Evolutionary conservation across 2,113 vertebrate species (phyloP).

Genomic region (Lagenorhynchus albirostris): DNA sequence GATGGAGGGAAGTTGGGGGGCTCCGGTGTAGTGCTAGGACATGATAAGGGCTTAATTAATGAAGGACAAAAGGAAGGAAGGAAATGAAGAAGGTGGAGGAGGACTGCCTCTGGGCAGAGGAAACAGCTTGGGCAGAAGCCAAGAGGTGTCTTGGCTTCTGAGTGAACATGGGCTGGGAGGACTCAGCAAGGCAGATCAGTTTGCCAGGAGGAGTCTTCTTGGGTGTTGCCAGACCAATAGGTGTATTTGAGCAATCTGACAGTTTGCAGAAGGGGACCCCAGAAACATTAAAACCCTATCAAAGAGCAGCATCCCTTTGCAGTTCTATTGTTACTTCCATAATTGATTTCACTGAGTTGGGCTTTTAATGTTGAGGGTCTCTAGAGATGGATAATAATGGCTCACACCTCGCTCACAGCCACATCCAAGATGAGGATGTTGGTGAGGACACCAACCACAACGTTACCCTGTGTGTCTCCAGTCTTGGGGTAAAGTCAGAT

Average conservation of each 20-base stretch:
- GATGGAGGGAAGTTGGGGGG: fast-evolving
- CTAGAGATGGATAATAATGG: fast-evolving
- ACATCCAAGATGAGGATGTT: fast-evolving
- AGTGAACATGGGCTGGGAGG: neutral
- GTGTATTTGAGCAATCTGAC: no score
- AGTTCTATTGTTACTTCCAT: neutral
- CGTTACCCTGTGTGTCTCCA: fast-evolving
- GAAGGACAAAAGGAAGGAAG: neutral
- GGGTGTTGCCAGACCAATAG: neutral
- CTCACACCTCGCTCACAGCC: neutral
- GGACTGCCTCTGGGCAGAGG: neutral
- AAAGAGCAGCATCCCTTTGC: neutral
- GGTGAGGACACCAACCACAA: neutral
- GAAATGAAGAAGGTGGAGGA: neutral
- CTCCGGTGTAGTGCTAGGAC: neutral
- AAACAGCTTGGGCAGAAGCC: neutral
- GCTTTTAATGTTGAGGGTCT: neutral
- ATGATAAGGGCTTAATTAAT: fast-evolving
- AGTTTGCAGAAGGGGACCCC: neutral
- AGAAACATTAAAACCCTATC: neutral
- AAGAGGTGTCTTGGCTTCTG: neutral
- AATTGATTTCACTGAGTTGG: neutral
- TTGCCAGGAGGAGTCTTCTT: neutral
- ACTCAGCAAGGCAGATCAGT: neutral
- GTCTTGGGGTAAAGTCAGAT: neutral